Conservation (phyloP, 2,113 vertebrate genomes). For the Platysternon megacephalum region DNA sequence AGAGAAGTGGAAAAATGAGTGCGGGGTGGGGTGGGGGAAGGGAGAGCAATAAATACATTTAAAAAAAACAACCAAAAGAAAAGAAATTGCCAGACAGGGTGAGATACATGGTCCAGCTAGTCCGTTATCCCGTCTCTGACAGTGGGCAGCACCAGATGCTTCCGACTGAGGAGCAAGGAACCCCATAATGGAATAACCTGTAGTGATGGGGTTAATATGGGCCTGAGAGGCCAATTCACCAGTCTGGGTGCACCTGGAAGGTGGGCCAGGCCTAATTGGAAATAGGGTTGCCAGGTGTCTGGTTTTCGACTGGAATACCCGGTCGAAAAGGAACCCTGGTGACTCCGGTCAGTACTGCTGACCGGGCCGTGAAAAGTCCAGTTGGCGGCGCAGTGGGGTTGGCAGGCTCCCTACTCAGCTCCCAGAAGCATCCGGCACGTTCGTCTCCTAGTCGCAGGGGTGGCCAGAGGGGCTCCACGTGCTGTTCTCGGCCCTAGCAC, state of each 20-base stretch:
- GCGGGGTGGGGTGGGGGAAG: accelerated
- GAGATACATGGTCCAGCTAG: neutral
- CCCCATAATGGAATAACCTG: neutral
- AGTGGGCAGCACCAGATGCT: neutral
- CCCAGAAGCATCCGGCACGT: no score
- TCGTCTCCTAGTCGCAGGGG: no score
- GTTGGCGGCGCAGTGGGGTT: no score
- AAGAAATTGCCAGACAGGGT: accelerated
- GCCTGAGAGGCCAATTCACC: neutral
- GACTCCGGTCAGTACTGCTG: no score
- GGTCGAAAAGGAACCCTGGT: no score
- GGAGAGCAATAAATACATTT: accelerated
- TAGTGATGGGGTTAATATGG: neutral
- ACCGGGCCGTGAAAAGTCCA: no score
- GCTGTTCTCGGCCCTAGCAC: no score
- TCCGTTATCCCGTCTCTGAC: neutral
- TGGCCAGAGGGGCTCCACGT: no score
- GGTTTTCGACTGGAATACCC: no score
- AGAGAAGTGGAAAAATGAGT: neutral
- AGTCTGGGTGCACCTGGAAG: neutral
- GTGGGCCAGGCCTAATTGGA: no score
- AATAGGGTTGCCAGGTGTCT: no score
- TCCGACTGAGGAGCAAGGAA: accelerated
- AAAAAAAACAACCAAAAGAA: accelerated
- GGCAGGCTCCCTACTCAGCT: no score